These are phyloP conservation scores for Synchiropus splendidus DNA, from an alignment of 2,113 vertebrate species.

Conservation along the genomic window DNA sequence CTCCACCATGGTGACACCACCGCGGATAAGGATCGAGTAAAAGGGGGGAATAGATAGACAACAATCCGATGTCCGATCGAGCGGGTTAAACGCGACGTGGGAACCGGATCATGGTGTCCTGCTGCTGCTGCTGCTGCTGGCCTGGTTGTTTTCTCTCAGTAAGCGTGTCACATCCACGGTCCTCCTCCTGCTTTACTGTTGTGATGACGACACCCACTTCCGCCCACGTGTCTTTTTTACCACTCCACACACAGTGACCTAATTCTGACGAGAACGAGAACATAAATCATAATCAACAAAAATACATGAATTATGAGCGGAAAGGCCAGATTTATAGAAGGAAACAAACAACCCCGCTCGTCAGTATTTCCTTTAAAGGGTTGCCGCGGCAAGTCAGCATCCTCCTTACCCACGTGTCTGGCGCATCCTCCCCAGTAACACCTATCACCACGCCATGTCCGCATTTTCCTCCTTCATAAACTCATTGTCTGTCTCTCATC, in stretches of 20 bases:
- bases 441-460: no score
- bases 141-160: constrained; percentile 38
- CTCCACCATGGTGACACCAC: constrained; percentile 71
- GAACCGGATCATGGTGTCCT: constrained; percentile 30
- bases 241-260: constrained; percentile 33
- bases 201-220: constrained; percentile 68
- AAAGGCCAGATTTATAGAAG: no score
- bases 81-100: constrained; percentile 9
- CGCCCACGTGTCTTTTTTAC: constrained; percentile 62
- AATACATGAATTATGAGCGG: no score
- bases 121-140: no score
- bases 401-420: no score
- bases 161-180: constrained; percentile 53
- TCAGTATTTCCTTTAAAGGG: no score
- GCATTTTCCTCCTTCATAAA: no score
- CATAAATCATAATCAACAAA: no score
- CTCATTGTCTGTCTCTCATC: no score
- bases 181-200: constrained; percentile 49
- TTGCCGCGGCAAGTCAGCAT: no score
- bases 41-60: not conserved
- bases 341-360: no score
- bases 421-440: no score
- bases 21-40: constrained; percentile 1
- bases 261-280: constrained; percentile 11
- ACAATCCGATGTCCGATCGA: constrained; percentile 2